A percentile compares a stretch with the other conserved stretches of the same genome.
These are phyloP conservation scores for Calosoma granatense DNA, from an alignment of 1,140 invertebrate genomes.

Conservation along the genomic window DNA sequence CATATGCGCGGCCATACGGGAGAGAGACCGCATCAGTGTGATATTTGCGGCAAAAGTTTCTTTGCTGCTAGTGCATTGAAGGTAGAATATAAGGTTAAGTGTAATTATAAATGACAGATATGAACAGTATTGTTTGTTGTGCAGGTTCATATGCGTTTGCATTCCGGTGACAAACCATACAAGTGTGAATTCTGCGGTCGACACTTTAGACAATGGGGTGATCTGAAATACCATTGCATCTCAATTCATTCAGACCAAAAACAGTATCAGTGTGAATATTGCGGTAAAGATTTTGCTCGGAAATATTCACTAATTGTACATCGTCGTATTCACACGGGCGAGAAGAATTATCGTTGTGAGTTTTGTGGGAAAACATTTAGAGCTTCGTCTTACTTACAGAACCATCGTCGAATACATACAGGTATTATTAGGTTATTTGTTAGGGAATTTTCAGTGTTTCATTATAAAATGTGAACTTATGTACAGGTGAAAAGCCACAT, in stretches of 20 bases:
- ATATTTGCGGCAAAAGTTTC: constrained; percentile 71
- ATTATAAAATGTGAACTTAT: constrained; percentile 20
- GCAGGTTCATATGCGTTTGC: constrained; percentile 59
- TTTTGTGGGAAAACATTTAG: constrained; percentile 74
- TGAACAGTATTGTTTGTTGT: constrained; percentile 11
- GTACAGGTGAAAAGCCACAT: constrained; percentile 66
- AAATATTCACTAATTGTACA: constrained; percentile 91
- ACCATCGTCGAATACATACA: constrained; percentile 86
- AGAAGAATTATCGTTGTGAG: constrained; percentile 81
- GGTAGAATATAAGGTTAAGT: constrained; percentile 38
- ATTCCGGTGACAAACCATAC: constrained; percentile 70
- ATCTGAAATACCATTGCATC: constrained; percentile 81
- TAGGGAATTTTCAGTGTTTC: constrained; percentile 13
- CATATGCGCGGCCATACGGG: constrained; percentile 71
- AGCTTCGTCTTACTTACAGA: constrained; percentile 74
- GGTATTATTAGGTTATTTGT: constrained; percentile 38
- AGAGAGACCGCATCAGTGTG: constrained; percentile 64
- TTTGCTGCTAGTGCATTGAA: constrained; percentile 69
- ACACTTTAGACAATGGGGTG: constrained; percentile 76
- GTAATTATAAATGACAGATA: constrained; percentile 4
- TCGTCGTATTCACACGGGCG: constrained; percentile 79
- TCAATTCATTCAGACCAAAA: constrained; percentile 72
- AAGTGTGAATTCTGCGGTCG: constrained; percentile 67
- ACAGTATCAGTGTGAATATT: constrained; percentile 83
- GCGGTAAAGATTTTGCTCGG: constrained; percentile 83